Conservation (phyloP, 2,113 vertebrate species). For the Pteruthius melanotis region DNA sequence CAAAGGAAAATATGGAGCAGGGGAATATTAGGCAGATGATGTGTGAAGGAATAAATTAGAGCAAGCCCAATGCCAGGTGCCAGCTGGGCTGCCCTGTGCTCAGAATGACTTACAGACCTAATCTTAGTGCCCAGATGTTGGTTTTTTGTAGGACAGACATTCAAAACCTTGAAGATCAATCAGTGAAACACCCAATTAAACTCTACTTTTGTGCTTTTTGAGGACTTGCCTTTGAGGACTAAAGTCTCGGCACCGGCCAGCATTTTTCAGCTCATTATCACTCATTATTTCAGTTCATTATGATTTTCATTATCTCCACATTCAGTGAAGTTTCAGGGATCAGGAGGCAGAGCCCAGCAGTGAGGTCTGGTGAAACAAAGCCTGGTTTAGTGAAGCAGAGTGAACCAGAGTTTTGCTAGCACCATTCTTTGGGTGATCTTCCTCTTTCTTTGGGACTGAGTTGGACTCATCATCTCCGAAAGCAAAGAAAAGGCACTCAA, state of each 20-base stretch:
- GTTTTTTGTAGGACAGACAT: neutral
- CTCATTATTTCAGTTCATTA: neutral
- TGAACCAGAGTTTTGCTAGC: neutral
- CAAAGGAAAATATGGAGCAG: neutral
- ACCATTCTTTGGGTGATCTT: neutral
- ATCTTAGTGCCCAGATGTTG: neutral
- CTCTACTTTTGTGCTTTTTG: neutral
- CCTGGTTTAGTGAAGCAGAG: neutral
- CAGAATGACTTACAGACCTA: neutral
- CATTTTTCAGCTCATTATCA: neutral
- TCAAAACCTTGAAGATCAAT: neutral
- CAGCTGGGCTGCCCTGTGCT: neutral
- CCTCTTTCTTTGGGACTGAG: neutral
- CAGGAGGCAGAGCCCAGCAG: neutral
- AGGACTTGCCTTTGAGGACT: neutral
- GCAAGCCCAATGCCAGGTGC: neutral
- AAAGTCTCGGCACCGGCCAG: neutral
- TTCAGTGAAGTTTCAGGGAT: neutral
- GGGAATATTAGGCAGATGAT: neutral
- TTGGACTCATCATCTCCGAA: neutral
- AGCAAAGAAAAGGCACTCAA: neutral
- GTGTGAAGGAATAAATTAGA: neutral
- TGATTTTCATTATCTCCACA: too few relatives aligned
- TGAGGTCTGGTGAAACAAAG: neutral
- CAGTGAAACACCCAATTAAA: neutral